These are phyloP conservation scores for Prochilodus magdalenae DNA, from an alignment of 2,113 vertebrate genomes.

Conservation along the genomic window DNA sequence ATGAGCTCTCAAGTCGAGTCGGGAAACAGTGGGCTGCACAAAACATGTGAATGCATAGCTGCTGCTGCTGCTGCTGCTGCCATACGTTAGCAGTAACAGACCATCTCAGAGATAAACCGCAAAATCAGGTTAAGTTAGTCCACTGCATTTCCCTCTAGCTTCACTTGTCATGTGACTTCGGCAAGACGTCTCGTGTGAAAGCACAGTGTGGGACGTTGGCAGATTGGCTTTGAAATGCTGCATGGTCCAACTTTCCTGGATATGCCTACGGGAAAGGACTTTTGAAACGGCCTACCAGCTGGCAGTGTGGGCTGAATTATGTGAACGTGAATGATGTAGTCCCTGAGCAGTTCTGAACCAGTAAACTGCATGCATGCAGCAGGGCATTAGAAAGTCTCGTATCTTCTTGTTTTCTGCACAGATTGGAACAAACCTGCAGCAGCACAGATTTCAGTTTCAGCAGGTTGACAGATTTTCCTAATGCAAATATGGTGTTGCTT, in stretches of 20 bases:
- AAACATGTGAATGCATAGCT: conserved; percentile 34
- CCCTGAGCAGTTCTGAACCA: not conserved
- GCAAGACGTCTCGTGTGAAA: conserved; percentile 5
- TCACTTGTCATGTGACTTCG: not conserved
- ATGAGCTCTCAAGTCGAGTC: conserved; percentile 13
- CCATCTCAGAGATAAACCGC: not conserved
- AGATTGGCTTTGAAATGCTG: not conserved
- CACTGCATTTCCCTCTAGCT: not conserved
- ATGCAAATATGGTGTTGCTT: conserved; percentile 45
- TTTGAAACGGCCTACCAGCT: not conserved
- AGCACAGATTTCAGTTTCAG: conserved; percentile 30
- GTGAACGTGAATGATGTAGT: not conserved
- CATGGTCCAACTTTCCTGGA: not conserved
- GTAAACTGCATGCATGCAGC: not conserved
- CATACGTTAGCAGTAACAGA: not conserved
- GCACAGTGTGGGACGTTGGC: not conserved
- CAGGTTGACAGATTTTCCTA: conserved; percentile 41
- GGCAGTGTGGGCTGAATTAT: not conserved
- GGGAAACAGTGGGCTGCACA: not conserved
- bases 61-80: not conserved
- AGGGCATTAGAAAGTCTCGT: not conserved
- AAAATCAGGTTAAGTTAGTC: conserved; percentile 1
- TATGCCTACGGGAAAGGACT: not conserved
- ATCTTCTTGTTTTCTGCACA: not conserved
- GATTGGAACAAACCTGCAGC: not conserved